Percentiles rank a stretch among this genome's conserved stretches.
Conservation (phyloP, 2,797 vertebrate genomes). For the Garrulus glandarius region DNA sequence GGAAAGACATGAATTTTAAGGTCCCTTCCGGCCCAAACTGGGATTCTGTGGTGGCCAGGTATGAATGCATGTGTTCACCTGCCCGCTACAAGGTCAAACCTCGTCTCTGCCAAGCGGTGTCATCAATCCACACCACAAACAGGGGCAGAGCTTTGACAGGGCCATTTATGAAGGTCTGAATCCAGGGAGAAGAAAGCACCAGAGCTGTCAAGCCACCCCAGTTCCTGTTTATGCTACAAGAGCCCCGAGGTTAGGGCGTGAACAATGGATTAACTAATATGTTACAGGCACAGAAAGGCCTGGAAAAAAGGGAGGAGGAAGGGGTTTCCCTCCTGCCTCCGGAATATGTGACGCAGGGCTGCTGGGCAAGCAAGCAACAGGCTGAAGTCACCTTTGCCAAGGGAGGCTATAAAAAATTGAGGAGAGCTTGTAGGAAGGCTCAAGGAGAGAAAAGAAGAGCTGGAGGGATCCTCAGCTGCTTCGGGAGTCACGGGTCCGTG, state of each 20-base stretch:
- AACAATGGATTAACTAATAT: background rate
- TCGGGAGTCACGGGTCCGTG: rapidly evolving
- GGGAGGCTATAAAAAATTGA: background rate
- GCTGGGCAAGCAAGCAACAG: background rate
- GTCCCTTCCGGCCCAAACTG: background rate
- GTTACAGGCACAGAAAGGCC: background rate
- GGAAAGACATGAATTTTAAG: background rate
- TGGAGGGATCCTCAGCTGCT: background rate
- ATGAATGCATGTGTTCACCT: background rate
- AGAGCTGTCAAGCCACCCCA: background rate
- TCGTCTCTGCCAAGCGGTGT: background rate
- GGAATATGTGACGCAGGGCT: background rate
- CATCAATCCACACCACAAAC: rapidly evolving
- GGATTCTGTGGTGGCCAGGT: background rate
- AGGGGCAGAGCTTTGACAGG: background rate
- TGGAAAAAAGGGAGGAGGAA: background rate
- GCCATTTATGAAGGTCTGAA: background rate
- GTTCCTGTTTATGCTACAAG: background rate
- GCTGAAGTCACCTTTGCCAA: background rate
- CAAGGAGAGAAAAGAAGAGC: background rate
- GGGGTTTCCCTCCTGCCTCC: background rate
- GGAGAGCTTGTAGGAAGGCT: background rate
- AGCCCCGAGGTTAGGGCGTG: background rate
- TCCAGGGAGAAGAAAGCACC: background rate
- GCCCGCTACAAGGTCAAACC: background rate